These are phyloP conservation scores for Laticauda colubrina DNA, from an alignment of 2,113 vertebrate genomes.

Conservation along the genomic window DNA sequence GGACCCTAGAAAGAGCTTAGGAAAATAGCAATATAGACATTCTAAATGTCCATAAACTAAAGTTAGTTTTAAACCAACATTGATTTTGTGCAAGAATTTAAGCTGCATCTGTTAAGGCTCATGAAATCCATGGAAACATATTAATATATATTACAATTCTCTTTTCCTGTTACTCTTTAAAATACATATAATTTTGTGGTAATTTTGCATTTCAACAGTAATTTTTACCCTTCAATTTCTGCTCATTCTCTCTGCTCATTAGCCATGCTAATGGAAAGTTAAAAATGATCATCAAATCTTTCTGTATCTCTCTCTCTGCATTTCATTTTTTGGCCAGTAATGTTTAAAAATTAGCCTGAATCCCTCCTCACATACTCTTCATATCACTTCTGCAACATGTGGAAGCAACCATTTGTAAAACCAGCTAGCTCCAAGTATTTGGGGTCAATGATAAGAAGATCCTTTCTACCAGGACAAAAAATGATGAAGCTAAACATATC, in stretches of 20 bases:
- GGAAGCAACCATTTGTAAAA: conserved; percentile 11
- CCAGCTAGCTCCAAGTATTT: background rate
- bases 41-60: background rate
- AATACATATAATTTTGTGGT: background rate
- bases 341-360: background rate
- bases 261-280: conserved; percentile 17
- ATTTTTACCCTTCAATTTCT: conserved; percentile 8
- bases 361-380: background rate
- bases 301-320: background rate
- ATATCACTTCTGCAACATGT: background rate
- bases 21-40: background rate
- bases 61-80: background rate
- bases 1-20: background rate
- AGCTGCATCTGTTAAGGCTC: background rate
- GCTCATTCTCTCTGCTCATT: background rate
- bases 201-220: background rate
- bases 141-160: background rate
- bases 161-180: background rate
- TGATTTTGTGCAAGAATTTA: background rate
- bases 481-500: background rate
- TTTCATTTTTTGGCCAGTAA: background rate
- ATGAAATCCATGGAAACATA: background rate
- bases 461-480: background rate
- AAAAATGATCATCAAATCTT: background rate
- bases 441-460: background rate